Base-by-base conservation (phyloP, 2,113 vertebrate genomes). In the Falco punctatus region DNA sequence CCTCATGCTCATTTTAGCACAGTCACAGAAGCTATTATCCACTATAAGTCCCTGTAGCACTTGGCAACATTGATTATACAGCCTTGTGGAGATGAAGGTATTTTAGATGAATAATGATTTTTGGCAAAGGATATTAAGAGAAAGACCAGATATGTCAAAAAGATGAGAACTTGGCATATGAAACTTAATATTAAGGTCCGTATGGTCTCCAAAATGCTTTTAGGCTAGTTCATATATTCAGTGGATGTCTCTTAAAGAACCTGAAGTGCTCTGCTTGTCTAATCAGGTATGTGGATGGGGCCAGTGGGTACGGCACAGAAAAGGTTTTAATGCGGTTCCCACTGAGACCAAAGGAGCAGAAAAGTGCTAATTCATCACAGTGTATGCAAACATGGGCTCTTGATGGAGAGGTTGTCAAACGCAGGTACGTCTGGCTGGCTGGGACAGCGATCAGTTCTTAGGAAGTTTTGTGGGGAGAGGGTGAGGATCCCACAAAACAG, bases 161-260 rank as follows among this genome's bases (percentile, higher is more conserved):
- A 74, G 21, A 81, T 55, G 77, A 94, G 17, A 77, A 74, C 80
- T 81, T 91, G 59, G 27, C 59, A 51, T 15, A 44, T 40, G 30
- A 92, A 86, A 81, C 33, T 78, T 80, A 73, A 78, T 81, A 88
- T 70, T 86, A 81, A 84, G 38, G 42, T 42, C 42, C 78, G 44
- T 70, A 16, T 1, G 2, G 32, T 55, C 55, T 95, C 77, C 65
- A 90, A 66, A 94, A 91, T 86, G 24, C 54, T 85, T 88, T 91
- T 88, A 82, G 46, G 14, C 11, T 70, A 77, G 65, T 86, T 80
- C 58, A 61, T 82, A 40, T 86, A 81, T 88, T 94, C 64, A 64
- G 22, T 78, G 44, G 9, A 19, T 83, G n/a, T 66, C 82, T 88
- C 64, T 55, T 71, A 81, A 88, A 83, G 51, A 93, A 64, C 26